These are phyloP conservation scores for Disparrhopalites patrizii DNA, from an alignment of 2,888 invertebrate genomes.

Conservation along the genomic window DNA sequence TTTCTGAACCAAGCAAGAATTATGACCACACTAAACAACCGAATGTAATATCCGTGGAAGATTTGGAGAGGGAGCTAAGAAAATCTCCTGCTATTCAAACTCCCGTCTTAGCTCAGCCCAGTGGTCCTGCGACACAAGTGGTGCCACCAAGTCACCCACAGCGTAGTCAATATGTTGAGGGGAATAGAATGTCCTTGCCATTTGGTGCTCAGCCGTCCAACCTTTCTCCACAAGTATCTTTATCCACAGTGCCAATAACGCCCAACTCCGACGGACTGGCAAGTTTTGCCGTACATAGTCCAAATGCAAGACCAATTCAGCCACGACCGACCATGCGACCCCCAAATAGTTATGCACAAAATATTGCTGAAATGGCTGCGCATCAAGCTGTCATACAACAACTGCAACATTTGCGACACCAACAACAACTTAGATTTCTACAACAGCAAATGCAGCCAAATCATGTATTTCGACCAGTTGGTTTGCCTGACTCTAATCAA, in stretches of 20 bases:
- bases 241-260: slow-evolving; percentile 11
- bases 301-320: slow-evolving; percentile 6
- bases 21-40: slow-evolving; percentile 16
- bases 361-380: slow-evolving; percentile 8
- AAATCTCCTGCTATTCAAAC: neutral
- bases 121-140: slow-evolving; percentile 4
- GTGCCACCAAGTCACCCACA: slow-evolving; percentile 1
- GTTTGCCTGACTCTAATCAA: slow-evolving; percentile 33
- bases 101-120: neutral
- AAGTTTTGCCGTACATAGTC: neutral
- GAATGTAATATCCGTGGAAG: slow-evolving; percentile 43
- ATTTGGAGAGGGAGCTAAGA: slow-evolving; percentile 42
- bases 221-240: slow-evolving; percentile 18
- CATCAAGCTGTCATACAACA: slow-evolving; percentile 26
- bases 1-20: slow-evolving; percentile 4
- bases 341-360: slow-evolving; percentile 18
- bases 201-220: slow-evolving; percentile 11
- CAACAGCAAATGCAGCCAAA: slow-evolving; percentile 16
- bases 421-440: slow-evolving; percentile 40
- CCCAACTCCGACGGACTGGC: neutral
- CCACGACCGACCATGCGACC: slow-evolving; percentile 8
- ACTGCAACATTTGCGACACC: slow-evolving; percentile 35
- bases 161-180: slow-evolving; percentile 10
- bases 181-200: slow-evolving; percentile 9
- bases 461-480: slow-evolving; percentile 34